Evolutionary conservation across 2,113 vertebrate genomes (phyloP).

Genomic region (Cyphotilapia sp.): DNA sequence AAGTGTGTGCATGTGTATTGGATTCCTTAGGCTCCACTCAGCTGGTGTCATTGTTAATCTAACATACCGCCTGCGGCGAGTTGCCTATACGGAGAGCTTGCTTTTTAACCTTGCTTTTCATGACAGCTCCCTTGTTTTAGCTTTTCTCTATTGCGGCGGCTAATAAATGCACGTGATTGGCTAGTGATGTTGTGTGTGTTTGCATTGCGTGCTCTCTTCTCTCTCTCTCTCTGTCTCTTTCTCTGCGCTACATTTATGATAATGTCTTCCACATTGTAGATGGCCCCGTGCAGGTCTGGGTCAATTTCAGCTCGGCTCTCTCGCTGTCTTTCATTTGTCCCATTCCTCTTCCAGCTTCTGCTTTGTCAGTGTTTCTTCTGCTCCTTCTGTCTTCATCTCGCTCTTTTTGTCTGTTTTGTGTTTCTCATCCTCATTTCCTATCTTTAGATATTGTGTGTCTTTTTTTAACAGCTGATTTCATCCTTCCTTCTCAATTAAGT

Average conservation of each 20-base stretch:
- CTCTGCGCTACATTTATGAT: conserved; percentile 1
- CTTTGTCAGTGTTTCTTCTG: conserved; percentile 37
- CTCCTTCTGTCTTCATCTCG: neutral
- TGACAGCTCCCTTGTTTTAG: conserved; percentile 4
- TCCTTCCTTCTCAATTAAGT: conserved; percentile 22
- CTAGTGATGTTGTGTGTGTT: conserved; percentile 33
- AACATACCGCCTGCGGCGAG: conserved; percentile 49
- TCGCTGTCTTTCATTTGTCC: conserved; percentile 22
- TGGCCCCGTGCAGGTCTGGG: conserved; percentile 16
- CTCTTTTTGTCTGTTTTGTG: neutral
- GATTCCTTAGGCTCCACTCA: conserved; percentile 51
- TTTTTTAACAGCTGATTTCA: conserved; percentile 29
- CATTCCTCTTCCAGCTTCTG: conserved; percentile 43
- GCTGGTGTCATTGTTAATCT: conserved; percentile 65
- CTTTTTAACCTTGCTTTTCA: conserved; percentile 51
- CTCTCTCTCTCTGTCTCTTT: neutral
- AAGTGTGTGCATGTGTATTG: conserved; percentile 25
- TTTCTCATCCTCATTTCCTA: conserved; percentile 29
- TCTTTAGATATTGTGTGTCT: conserved; percentile 33
- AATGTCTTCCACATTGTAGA: conserved; percentile 12
- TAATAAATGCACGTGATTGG: conserved; percentile 41
- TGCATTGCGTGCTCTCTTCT: conserved; percentile 5
- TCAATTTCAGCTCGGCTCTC: conserved; percentile 40
- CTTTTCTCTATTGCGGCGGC: conserved; percentile 4
- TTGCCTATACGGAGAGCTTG: conserved; percentile 44